These are phyloP conservation scores for Python bivittatus DNA, from an alignment of 2,113 vertebrate species.

Conservation along the genomic window DNA sequence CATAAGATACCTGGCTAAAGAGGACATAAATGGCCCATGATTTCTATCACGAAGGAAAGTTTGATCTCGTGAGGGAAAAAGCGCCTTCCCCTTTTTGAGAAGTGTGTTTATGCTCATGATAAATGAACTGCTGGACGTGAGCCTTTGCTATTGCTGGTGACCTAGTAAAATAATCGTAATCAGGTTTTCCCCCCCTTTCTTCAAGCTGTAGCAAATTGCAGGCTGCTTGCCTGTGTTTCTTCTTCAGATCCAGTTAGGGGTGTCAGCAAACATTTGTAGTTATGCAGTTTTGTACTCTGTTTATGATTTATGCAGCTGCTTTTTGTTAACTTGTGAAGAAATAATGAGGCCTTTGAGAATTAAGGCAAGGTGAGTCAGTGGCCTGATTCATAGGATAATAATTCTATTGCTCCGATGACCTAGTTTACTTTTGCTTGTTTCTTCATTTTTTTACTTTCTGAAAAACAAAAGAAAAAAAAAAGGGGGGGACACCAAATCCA, in stretches of 20 bases:
- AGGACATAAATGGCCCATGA: neutral
- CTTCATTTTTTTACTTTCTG: slow-evolving; percentile 32
- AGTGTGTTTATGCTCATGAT: neutral
- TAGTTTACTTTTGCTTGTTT: slow-evolving; percentile 41
- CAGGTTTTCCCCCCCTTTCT: neutral
- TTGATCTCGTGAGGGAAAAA: neutral
- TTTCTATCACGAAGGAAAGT: neutral
- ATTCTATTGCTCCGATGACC: slow-evolving; percentile 43
- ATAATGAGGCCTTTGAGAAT: slow-evolving; percentile 50
- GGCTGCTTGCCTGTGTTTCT: slow-evolving; percentile 8
- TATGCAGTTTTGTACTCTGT: neutral
- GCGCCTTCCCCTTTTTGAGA: neutral
- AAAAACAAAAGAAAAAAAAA: slow-evolving; percentile 4
- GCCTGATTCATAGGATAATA: slow-evolving; percentile 37
- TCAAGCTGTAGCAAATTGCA: slow-evolving; percentile 30
- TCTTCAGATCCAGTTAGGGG: slow-evolving; percentile 19
- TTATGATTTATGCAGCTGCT: slow-evolving; percentile 36
- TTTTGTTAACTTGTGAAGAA: slow-evolving; percentile 40
- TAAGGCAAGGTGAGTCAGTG: slow-evolving; percentile 33
- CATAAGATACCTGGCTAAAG: neutral
- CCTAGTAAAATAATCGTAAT: slow-evolving; percentile 28
- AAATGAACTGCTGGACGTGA: neutral
- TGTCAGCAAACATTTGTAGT: slow-evolving; percentile 43
- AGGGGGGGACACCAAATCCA: neutral
- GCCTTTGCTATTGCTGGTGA: neutral